These are phyloP conservation scores for Mormyrops boulengeri DNA, from an alignment of 2,797 vertebrate genomes.

Conservation along the genomic window DNA sequence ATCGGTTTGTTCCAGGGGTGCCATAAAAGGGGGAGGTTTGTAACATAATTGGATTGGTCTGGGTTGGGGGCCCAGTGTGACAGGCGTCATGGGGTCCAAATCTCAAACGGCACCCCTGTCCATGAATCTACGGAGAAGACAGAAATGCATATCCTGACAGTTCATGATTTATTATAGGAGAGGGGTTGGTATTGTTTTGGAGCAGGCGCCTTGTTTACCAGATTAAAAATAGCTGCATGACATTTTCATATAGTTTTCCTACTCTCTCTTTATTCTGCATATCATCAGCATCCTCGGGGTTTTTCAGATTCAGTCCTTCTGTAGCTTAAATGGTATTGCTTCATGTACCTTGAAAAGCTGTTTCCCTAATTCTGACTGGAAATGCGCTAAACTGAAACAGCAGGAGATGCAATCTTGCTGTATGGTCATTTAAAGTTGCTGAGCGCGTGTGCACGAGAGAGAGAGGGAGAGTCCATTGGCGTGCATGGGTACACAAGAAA, in stretches of 20 bases:
- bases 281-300: not conserved
- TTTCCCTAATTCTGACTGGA: not conserved
- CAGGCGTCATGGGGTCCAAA: not conserved
- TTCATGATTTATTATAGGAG: slow-evolving; percentile 9
- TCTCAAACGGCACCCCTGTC: not conserved
- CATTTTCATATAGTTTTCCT: not conserved
- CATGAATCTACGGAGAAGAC: not conserved
- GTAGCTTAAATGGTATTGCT: not conserved
- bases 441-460: not conserved
- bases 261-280: not conserved
- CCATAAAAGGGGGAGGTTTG: not conserved
- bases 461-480: not conserved
- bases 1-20: not conserved
- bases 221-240: not conserved
- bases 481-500: not conserved
- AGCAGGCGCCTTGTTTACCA: not conserved
- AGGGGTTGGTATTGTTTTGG: not conserved
- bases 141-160: not conserved
- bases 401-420: not conserved
- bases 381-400: not conserved
- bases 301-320: not conserved
- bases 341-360: not conserved
- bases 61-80: not conserved
- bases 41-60: not conserved
- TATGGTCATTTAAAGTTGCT: not conserved